phyloP scores from a whole-genome alignment of 2,113 vertebrate genomes.

The Clupea harengus region DNA sequence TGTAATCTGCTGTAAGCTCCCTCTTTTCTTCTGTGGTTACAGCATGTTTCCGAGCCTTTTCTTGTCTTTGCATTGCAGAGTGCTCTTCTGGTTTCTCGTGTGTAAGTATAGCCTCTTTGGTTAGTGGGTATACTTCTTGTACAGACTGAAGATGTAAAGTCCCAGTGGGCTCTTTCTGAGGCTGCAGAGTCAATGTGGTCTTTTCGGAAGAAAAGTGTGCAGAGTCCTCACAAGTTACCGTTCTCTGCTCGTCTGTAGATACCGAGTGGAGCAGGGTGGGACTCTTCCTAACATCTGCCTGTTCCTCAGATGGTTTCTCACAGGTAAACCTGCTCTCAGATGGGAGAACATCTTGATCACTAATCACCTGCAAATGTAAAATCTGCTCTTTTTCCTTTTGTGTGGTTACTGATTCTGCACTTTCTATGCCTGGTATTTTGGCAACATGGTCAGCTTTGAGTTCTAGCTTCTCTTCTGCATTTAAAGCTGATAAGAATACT shows the following conservation, averaged over 20 bases:
- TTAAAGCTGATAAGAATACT: slow-evolving; percentile 56
- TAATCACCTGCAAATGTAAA: slow-evolving; percentile 66
- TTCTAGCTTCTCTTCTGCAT: slow-evolving; percentile 65
- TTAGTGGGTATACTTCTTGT: slow-evolving; percentile 55
- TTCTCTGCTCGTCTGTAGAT: slow-evolving; percentile 62
- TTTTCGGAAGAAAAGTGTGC: slow-evolving; percentile 49
- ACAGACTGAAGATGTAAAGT: slow-evolving; percentile 65
- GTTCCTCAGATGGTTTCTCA: slow-evolving; percentile 51
- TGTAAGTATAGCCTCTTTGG: slow-evolving; percentile 69
- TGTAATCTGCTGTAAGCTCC: slow-evolving; percentile 57
- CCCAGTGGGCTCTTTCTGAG: slow-evolving; percentile 57
- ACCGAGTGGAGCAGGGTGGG: slow-evolving; percentile 55
- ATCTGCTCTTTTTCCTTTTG: slow-evolving; percentile 56
- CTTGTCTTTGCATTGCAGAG: slow-evolving; percentile 60
- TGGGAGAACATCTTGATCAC: slow-evolving; percentile 61
- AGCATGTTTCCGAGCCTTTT: slow-evolving; percentile 60
- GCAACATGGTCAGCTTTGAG: slow-evolving; percentile 59
- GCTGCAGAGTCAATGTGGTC: slow-evolving; percentile 41
- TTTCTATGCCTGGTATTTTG: slow-evolving; percentile 48
- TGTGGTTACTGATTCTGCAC: slow-evolving; percentile 44
- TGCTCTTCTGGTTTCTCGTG: slow-evolving; percentile 59
- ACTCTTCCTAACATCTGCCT: slow-evolving; percentile 54
- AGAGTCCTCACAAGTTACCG: slow-evolving; percentile 56
- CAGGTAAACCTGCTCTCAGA: slow-evolving; percentile 62
- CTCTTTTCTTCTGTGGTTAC: slow-evolving; percentile 64